These are phyloP conservation scores for Adelges cooleyi DNA, from an alignment of 1,140 invertebrate genomes.

Conservation along the genomic window DNA sequence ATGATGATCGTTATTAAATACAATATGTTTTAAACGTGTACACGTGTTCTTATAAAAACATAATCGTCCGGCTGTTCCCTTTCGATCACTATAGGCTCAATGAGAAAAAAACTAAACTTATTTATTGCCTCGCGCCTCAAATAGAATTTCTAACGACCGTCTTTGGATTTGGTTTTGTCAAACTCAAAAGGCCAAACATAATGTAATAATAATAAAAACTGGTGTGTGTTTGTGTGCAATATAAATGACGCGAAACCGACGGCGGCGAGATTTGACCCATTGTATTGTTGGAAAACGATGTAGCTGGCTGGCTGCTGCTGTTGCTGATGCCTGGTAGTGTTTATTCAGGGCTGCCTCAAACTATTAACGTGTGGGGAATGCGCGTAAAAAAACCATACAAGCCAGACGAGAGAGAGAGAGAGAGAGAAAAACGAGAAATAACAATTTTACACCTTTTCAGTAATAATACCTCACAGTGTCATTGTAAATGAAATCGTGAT, in stretches of 20 bases:
- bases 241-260: constrained; percentile 9
- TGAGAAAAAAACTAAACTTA: constrained; percentile 8
- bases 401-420: background rate
- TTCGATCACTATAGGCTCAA: no score
- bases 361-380: constrained; percentile 11
- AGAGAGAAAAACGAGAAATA: constrained; percentile 4
- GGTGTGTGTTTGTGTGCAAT: background rate
- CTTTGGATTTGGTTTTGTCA: background rate
- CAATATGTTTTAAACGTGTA: no score
- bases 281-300: background rate
- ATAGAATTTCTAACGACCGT: constrained; percentile 1
- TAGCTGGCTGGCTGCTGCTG: background rate
- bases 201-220: constrained; percentile 22
- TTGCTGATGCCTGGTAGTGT: background rate
- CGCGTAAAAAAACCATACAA: background rate
- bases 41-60: no score
- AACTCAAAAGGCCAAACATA: constrained; percentile 3
- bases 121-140: constrained; percentile 16
- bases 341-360: background rate
- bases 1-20: no score
- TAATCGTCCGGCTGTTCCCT: no score
- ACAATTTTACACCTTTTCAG: constrained; percentile 22
- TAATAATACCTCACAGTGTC: background rate
- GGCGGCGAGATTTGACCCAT: background rate
- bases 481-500: constrained; percentile 1